A percentile compares a stretch with the other conserved stretches of the same genome.
Evolutionary conservation across 53 echinoderm and acorn worm species (phyloP).

Genomic region (Glandiceps talaboti): DNA sequence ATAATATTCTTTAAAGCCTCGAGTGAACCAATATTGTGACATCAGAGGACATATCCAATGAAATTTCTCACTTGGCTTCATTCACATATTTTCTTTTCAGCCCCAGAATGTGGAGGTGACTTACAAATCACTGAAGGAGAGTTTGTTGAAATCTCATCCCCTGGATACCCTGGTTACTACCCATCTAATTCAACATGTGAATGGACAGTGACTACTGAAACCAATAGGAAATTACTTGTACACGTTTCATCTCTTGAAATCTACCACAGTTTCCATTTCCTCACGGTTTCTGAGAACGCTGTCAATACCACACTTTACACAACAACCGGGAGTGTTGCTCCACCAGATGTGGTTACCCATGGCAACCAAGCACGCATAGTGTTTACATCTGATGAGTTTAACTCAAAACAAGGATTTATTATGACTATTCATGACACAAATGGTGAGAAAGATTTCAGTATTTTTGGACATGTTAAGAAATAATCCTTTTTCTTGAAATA

Average conservation of each 20-base stretch:
- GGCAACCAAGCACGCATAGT: background rate
- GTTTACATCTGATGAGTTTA: background rate
- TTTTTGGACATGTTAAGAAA: too few relatives aligned
- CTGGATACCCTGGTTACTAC: background rate
- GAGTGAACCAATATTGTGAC: too few relatives aligned
- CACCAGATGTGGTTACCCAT: background rate
- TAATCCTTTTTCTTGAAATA: too few relatives aligned
- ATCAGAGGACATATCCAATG: too few relatives aligned
- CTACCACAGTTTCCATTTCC: background rate
- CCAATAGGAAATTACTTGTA: background rate
- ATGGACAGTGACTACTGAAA: background rate
- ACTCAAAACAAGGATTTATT: background rate
- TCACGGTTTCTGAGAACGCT: background rate
- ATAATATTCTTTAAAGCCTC: too few relatives aligned
- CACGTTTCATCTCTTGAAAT: background rate
- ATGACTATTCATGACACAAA: background rate
- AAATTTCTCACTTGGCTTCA: too few relatives aligned
- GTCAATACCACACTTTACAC: background rate
- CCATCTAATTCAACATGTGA: background rate
- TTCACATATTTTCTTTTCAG: background rate
- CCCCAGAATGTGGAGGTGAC: background rate
- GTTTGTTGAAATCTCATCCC: background rate
- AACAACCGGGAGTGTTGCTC: background rate
- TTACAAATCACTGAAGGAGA: background rate
- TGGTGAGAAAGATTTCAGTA: too few relatives aligned